Evolutionary conservation across 2,888 invertebrate species (phyloP), one percentile per base, ranked within the genome.

Genomic region (Phaedon cochleariae): DNA sequence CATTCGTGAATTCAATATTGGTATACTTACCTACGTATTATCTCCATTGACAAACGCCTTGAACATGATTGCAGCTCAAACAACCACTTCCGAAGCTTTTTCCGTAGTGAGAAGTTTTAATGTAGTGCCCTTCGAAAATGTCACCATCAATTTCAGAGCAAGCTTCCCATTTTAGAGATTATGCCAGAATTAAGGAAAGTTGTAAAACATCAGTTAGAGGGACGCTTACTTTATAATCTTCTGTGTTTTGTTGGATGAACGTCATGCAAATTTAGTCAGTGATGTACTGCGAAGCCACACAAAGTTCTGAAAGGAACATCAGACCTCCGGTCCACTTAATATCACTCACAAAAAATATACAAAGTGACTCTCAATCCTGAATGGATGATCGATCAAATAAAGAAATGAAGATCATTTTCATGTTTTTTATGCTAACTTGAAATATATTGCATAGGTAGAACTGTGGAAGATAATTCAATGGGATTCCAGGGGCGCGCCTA

Each of bases 31-130:
- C n/a, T n/a, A n/a, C n/a, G n/a, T n/a, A n/a, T n/a, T n/a, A n/a
- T n/a, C n/a, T n/a, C n/a, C n/a, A n/a, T n/a, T n/a, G n/a, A n/a
- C n/a, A n/a, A n/a, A n/a, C n/a, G n/a, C n/a, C n/a, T 41, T 15
- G 6, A 15, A 41, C 41, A 1, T 41, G 15, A 41, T 41, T 41
- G 41, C 3, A 4, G 3, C 41, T 12, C 41, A 15, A 41, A n/a
- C 41, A 55, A 60, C 52, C 49, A 41, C 60, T 52, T 52, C 46
- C 41, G 18, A 41, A 60, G 60, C 60, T 60, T 60, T 60, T 60
- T 57, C 22, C 18, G n/a, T 37, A 26, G 52, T 60, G 22, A 41
- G 41, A 21, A 34, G 51, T 51, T 37, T 34, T 15, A 48, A 41
- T 15, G n/a, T 34, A 5, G 18, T 31, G 34, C 34, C 60, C 60